Evolutionary conservation across 2,888 invertebrate species (phyloP).

Genomic region (Sussaba pulchella): DNA sequence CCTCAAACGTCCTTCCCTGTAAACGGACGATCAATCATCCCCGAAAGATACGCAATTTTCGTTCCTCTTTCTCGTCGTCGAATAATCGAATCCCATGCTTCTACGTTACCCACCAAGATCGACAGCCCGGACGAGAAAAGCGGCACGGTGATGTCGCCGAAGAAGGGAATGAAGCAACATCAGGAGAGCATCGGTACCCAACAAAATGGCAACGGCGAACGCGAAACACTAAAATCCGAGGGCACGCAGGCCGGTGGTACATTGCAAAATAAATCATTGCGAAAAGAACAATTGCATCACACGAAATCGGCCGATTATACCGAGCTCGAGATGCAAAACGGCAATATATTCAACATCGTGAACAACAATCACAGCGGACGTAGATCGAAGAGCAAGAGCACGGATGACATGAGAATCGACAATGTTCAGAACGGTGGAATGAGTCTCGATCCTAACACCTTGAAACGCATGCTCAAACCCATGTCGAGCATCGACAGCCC

Average conservation of each 20-base stretch:
- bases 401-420: conserved; percentile 92
- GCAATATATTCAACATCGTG: conserved; percentile 82
- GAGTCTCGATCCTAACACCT: conserved; percentile 91
- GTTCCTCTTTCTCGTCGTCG: no score
- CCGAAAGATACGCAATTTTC: no score
- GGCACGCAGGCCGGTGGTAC: conserved; percentile 94
- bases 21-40: no score
- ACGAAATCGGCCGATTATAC: conserved; percentile 86
- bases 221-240: conserved; percentile 89
- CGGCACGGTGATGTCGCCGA: conserved; percentile 84
- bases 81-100: no score
- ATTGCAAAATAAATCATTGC: conserved; percentile 84
- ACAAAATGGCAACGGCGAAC: conserved; percentile 77
- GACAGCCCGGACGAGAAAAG: conserved; percentile 82
- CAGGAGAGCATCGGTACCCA: conserved; percentile 85
- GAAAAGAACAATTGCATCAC: conserved; percentile 82
- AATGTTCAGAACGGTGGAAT: conserved; percentile 83
- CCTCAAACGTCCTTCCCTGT: no score
- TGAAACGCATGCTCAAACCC: conserved; percentile 97
- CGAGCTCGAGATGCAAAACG: conserved; percentile 84
- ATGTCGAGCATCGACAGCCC: conserved; percentile 96
- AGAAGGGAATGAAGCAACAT: conserved; percentile 86
- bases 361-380: conserved; percentile 85
- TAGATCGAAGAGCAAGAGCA: conserved; percentile 94
- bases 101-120: conserved; percentile 75